These are phyloP conservation scores for Drosophila pseudotalamancana DNA, from an alignment of 2,888 invertebrate genomes.

Conservation along the genomic window DNA sequence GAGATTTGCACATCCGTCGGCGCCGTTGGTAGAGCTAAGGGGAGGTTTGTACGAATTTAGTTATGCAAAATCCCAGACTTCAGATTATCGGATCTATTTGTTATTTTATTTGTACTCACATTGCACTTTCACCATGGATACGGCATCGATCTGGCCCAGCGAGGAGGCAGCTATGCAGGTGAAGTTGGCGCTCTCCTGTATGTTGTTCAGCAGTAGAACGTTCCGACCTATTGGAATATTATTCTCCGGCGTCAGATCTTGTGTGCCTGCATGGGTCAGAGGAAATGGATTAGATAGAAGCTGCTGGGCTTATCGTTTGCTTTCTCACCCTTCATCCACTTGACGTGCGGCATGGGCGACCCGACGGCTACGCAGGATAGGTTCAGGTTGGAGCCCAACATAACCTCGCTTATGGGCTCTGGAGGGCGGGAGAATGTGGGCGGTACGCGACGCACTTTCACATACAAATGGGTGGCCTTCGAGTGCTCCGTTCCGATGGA, in stretches of 20 bases:
- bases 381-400: conserved; percentile 95
- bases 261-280: conserved; percentile 85
- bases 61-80: no score
- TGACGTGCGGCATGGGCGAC: conserved; percentile 98
- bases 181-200: conserved; percentile 97
- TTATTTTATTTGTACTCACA: conserved; percentile 88
- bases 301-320: background rate
- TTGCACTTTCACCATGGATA: conserved; percentile 96
- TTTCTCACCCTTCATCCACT: conserved; percentile 91
- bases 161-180: conserved; percentile 98
- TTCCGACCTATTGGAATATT: conserved; percentile 94
- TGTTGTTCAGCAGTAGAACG: conserved; percentile 92
- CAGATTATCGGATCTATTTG: no score
- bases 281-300: background rate
- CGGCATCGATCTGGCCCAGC: conserved; percentile 94
- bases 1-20: conserved; percentile 95
- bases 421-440: conserved; percentile 98
- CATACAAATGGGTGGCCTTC: conserved; percentile 94
- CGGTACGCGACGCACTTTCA: conserved; percentile 97
- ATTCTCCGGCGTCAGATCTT: conserved; percentile 95
- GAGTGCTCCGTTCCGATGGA: conserved; percentile 96
- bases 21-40: conserved; percentile 93
- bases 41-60: background rate
- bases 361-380: conserved; percentile 98
- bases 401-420: conserved; percentile 93